phyloP scores from a whole-genome alignment of 2,888 invertebrate genomes.

The Zygogramma bicolorata region DNA sequence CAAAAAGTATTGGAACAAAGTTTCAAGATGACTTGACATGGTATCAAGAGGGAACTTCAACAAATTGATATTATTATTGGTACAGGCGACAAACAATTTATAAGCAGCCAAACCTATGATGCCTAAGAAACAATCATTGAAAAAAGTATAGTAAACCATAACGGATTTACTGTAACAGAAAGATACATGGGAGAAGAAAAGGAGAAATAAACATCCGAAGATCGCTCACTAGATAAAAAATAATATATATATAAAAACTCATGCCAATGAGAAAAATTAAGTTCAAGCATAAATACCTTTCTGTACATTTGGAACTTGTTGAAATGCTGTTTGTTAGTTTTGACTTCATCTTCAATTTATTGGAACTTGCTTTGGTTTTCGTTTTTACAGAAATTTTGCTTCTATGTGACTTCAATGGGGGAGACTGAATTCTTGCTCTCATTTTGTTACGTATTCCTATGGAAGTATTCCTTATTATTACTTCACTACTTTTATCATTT shows the following conservation, averaged over 20 bases:
- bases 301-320: conserved; percentile 15
- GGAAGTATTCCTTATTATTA: background rate
- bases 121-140: no score
- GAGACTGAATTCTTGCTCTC: conserved; percentile 6
- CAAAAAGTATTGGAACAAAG: no score
- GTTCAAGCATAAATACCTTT: conserved; percentile 25
- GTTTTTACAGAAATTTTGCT: conserved; percentile 48
- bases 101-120: no score
- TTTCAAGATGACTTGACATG: no score
- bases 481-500: background rate
- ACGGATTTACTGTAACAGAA: no score
- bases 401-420: conserved; percentile 38
- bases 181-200: no score
- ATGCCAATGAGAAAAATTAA: background rate
- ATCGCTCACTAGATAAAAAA: no score
- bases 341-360: conserved; percentile 37
- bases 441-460: background rate
- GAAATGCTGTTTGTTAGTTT: conserved; percentile 20
- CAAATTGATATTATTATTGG: no score
- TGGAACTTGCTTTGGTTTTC: conserved; percentile 35
- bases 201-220: no score
- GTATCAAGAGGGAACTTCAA: no score
- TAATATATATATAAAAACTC: background rate
- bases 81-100: no score
- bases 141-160: no score